Conservation (phyloP, 2,113 vertebrate genomes). For the Triplophysa dalaica region DNA sequence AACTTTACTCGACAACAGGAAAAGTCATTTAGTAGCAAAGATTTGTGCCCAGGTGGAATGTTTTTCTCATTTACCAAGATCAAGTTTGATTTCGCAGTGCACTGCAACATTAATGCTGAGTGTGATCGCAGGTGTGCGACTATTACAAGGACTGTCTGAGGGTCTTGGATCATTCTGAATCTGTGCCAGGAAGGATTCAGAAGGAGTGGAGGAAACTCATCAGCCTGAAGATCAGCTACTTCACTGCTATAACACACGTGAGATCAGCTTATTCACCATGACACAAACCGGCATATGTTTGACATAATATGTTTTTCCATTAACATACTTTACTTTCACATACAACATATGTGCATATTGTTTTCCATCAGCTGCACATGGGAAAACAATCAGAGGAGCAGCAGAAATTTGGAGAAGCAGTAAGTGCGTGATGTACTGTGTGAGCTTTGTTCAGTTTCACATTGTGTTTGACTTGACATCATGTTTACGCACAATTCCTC, state of each 20-base stretch:
- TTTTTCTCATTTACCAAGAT: not conserved
- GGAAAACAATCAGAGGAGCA: constrained; percentile 85
- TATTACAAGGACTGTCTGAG: constrained; percentile 95
- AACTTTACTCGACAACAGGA: constrained; percentile 85
- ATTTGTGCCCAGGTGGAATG: constrained; percentile 81
- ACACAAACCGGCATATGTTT: not conserved
- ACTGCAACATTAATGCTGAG: not conserved
- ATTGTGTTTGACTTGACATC: not conserved
- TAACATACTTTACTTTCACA: not conserved
- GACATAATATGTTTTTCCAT: not conserved
- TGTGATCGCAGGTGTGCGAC: constrained; percentile 85
- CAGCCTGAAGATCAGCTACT: constrained; percentile 96
- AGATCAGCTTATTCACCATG: constrained; percentile 57
- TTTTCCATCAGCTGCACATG: constrained; percentile 78
- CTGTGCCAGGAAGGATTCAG: constrained; percentile 91
- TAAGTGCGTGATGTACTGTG: constrained; percentile 2
- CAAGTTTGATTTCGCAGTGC: not conserved
- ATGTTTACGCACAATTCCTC: not conserved
- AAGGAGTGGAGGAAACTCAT: constrained; percentile 98
- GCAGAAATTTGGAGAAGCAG: constrained; percentile 84
- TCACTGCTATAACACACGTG: constrained; percentile 89
- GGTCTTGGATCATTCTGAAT: constrained; percentile 88
- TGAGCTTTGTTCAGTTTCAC: not conserved
- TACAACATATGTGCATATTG: not conserved
- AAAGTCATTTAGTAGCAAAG: constrained; percentile 80